Evolutionary conservation across 2,113 vertebrate genomes (phyloP).

Genomic region (Siniperca knerii): DNA sequence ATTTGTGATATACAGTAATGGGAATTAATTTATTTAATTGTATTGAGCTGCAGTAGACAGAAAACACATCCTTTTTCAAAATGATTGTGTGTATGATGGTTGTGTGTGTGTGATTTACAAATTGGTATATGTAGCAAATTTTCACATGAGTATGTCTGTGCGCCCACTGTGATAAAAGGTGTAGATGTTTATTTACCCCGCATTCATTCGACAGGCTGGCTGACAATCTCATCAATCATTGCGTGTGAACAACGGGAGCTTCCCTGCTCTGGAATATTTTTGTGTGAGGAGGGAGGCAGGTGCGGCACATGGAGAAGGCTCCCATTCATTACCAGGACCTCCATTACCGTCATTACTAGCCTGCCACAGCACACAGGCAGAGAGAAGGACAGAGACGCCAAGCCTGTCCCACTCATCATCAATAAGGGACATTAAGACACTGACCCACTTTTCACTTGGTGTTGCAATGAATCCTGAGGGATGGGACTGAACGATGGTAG

Average conservation of each 20-base stretch:
- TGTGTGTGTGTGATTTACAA: not conserved
- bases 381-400: not conserved
- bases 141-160: not conserved
- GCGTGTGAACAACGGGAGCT: slow-evolving; percentile 16
- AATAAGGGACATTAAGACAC: slow-evolving; percentile 10
- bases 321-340: slow-evolving; percentile 41
- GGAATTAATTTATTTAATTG: not conserved
- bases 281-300: slow-evolving; percentile 40
- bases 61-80: not conserved
- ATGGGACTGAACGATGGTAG: not conserved
- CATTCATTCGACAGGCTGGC: slow-evolving; percentile 15
- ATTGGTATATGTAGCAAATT: not conserved
- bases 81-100: not conserved
- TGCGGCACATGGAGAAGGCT: slow-evolving; percentile 37
- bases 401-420: slow-evolving; percentile 11
- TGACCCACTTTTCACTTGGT: slow-evolving; percentile 24
- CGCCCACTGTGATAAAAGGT: not conserved
- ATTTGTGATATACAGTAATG: not conserved
- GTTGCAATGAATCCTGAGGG: not conserved
- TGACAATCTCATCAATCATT: slow-evolving; percentile 34
- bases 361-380: slow-evolving; percentile 3
- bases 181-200: slow-evolving; percentile 39
- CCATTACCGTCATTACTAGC: slow-evolving; percentile 38
- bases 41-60: not conserved
- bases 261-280: slow-evolving; percentile 34